A percentile compares a stretch with the other conserved stretches of the same genome.
These are phyloP conservation scores for Microctenopoma steveboyesi DNA, from an alignment of 2,797 vertebrate genomes.

Conservation along the genomic window DNA sequence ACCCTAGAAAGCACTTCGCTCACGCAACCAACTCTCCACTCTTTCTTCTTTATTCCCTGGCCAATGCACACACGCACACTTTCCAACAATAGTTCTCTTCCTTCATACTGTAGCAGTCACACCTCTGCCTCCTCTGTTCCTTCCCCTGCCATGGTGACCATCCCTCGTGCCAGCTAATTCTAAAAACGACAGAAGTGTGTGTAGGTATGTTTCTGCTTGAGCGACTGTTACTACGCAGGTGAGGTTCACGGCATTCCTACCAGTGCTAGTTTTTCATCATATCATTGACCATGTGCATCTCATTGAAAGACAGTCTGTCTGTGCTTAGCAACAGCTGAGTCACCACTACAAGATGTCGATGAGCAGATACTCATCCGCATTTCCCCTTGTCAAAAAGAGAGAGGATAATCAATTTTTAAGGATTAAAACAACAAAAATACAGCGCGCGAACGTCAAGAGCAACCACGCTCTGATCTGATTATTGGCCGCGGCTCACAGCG, in stretches of 20 bases:
- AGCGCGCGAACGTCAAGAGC: conserved; percentile 15
- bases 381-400: conserved; percentile 10
- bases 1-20: conserved; percentile 48
- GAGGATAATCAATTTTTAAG: background rate
- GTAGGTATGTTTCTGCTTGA: conserved; percentile 30
- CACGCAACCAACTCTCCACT: conserved; percentile 39
- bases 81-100: conserved; percentile 56
- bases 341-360: conserved; percentile 14
- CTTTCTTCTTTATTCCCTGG: conserved; percentile 43
- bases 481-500: conserved; percentile 12
- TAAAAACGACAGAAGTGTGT: conserved; percentile 10
- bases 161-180: conserved; percentile 44
- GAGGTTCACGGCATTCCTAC: background rate
- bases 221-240: conserved; percentile 10
- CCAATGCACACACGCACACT: conserved; percentile 44
- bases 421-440: conserved; percentile 20
- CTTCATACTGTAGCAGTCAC: conserved; percentile 35
- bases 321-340: conserved; percentile 57
- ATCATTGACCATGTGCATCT: conserved; percentile 7
- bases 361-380: conserved; percentile 17
- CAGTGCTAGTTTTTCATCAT: conserved; percentile 1
- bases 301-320: conserved; percentile 8
- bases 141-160: conserved; percentile 28
- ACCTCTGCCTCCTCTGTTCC: conserved; percentile 40
- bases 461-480: conserved; percentile 23